A percentile compares a stretch with the other conserved stretches of the same genome.
Evolutionary conservation across 1,140 invertebrate genomes (phyloP).

Genomic region (Drosophila aff.): DNA sequence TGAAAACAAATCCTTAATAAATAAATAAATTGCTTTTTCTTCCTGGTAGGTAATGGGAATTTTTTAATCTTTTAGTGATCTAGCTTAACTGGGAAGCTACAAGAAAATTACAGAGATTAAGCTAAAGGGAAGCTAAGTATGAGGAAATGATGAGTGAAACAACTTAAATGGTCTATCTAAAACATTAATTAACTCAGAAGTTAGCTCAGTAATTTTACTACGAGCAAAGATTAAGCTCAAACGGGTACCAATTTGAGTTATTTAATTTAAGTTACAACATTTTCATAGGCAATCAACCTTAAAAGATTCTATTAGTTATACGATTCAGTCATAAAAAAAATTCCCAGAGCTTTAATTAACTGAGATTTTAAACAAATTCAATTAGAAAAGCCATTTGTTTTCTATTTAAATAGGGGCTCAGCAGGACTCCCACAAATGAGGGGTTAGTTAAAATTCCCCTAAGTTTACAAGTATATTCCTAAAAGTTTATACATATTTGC

Average conservation of each 20-base stretch:
- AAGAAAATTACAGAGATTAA: neutral
- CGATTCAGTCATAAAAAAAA: too few species aligned
- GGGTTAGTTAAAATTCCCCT: neutral
- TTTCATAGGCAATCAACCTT: neutral
- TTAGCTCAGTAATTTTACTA: neutral
- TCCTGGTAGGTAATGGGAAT: neutral
- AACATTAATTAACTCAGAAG: neutral
- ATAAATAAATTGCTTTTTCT: conserved; percentile 3
- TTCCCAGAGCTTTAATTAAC: neutral
- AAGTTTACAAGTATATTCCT: neutral
- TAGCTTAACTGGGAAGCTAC: neutral
- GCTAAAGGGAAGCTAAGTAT: neutral
- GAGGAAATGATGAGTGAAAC: neutral
- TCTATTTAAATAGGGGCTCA: neutral
- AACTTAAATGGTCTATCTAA: neutral
- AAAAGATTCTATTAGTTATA: too few species aligned
- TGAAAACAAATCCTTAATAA: conserved; percentile 6
- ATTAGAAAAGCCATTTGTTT: neutral
- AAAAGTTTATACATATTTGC: conserved; percentile 2
- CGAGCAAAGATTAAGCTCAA: neutral
- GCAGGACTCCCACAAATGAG: neutral
- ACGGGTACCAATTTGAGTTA: neutral
- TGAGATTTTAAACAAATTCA: neutral
- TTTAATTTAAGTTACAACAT: neutral
- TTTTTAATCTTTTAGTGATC: neutral